A percentile compares a stretch with the other conserved stretches of the same genome.
Evolutionary conservation across 2,888 invertebrate genomes (phyloP).

Genomic region (Tiphia femorata): DNA sequence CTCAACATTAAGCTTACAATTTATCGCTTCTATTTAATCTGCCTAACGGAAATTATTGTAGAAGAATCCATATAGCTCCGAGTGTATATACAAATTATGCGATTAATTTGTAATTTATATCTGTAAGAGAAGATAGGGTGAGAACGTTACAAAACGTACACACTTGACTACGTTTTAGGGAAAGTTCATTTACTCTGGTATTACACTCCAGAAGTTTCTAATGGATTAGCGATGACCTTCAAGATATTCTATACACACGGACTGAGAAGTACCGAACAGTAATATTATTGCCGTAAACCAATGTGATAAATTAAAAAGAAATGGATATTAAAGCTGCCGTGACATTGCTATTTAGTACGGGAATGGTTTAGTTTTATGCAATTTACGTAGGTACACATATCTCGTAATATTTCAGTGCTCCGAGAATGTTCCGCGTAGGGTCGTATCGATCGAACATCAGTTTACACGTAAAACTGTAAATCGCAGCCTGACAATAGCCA

Average conservation of each 20-base stretch:
- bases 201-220: no score
- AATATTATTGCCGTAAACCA: conserved; percentile 31
- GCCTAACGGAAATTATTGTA: conserved; percentile 14
- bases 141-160: no score
- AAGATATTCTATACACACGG: no score
- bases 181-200: no score
- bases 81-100: no score
- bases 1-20: conserved; percentile 24
- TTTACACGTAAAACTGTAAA: background rate
- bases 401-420: no score
- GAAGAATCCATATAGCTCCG: no score
- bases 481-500: no score
- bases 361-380: conserved; percentile 20
- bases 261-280: conserved; percentile 20
- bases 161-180: no score
- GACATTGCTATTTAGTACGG: conserved; percentile 22
- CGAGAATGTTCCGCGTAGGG: background rate
- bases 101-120: no score
- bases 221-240: no score
- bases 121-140: no score
- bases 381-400: conserved; percentile 12
- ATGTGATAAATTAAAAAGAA: conserved; percentile 37
- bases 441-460: conserved; percentile 2
- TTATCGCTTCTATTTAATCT: conserved; percentile 26
- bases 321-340: conserved; percentile 36